Percentiles rank a stretch among this genome's conserved stretches.
Evolutionary conservation across 2,797 vertebrate species (phyloP).

Genomic region (Austrolebias charrua): DNA sequence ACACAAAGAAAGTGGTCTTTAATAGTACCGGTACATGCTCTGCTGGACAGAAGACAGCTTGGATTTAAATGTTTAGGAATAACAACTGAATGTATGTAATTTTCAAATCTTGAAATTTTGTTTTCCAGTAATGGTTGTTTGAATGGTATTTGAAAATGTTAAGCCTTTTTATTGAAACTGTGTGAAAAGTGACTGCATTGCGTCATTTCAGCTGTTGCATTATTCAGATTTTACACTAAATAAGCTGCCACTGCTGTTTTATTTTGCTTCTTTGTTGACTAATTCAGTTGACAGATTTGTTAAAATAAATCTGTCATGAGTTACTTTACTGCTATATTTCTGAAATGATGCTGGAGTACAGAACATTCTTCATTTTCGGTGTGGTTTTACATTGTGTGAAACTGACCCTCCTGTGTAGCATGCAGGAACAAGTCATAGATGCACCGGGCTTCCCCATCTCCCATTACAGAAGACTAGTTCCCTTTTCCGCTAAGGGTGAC

Average conservation of each 20-base stretch:
- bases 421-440: slow-evolving; percentile 44
- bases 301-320: not conserved
- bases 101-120: not conserved
- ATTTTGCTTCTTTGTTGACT: not conserved
- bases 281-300: not conserved
- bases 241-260: no score
- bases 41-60: not conserved
- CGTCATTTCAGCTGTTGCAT: slow-evolving; percentile 1
- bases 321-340: slow-evolving; percentile 13
- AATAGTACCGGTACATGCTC: not conserved
- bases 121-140: not conserved
- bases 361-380: slow-evolving; percentile 30
- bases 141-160: not conserved
- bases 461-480: slow-evolving; percentile 56
- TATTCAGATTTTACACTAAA: not conserved
- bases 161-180: not conserved
- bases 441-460: slow-evolving; percentile 58
- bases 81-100: not conserved
- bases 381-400: slow-evolving; percentile 52
- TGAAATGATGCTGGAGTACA: slow-evolving; percentile 22
- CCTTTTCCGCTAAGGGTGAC: slow-evolving; percentile 48
- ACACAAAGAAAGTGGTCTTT: not conserved
- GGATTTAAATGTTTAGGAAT: not conserved
- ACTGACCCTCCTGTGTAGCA: slow-evolving; percentile 45
- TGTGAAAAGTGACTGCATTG: not conserved